Evolutionary conservation across 2,888 invertebrate species (phyloP).

Genomic region (Noctua janthina): DNA sequence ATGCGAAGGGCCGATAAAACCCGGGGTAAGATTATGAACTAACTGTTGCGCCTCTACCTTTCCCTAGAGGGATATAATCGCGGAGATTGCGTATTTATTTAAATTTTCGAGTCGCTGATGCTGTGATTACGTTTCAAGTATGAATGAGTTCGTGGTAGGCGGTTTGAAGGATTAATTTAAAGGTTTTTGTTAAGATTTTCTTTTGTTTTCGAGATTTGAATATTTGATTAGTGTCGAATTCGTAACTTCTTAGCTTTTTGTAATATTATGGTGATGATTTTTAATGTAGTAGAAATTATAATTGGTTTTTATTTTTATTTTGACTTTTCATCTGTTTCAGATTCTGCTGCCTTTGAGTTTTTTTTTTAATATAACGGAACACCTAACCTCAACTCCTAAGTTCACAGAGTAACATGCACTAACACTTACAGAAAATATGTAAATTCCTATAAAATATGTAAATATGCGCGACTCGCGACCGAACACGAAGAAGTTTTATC

Average conservation of each 20-base stretch:
- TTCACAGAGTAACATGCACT: conserved; percentile 51
- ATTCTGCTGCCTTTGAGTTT: neutral
- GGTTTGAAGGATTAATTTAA: conserved; percentile 25
- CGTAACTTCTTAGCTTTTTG: neutral
- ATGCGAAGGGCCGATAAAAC: conserved; percentile 66
- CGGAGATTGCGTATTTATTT: conserved; percentile 77
- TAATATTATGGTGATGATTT: neutral
- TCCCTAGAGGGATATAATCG: conserved; percentile 63
- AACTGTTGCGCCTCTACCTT: conserved; percentile 81
- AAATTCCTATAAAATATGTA: conserved; percentile 66
- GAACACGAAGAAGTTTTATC: conserved; percentile 39
- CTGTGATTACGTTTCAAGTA: conserved; percentile 65
- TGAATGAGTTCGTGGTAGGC: conserved; percentile 36
- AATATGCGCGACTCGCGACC: conserved; percentile 50
- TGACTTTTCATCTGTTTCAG: neutral
- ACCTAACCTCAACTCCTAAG: conserved; percentile 18
- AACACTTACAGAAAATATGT: conserved; percentile 57
- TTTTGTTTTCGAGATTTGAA: conserved; percentile 1
- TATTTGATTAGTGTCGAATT: neutral
- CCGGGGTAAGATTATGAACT: conserved; percentile 76
- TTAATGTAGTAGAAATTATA: neutral
- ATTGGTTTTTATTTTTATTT: neutral
- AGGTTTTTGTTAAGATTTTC: conserved; percentile 11
- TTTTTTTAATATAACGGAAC: conserved; percentile 14
- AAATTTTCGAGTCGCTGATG: conserved; percentile 70